Base-by-base conservation (phyloP, 2,797 vertebrate species). In the Sandelia bainsii region DNA sequence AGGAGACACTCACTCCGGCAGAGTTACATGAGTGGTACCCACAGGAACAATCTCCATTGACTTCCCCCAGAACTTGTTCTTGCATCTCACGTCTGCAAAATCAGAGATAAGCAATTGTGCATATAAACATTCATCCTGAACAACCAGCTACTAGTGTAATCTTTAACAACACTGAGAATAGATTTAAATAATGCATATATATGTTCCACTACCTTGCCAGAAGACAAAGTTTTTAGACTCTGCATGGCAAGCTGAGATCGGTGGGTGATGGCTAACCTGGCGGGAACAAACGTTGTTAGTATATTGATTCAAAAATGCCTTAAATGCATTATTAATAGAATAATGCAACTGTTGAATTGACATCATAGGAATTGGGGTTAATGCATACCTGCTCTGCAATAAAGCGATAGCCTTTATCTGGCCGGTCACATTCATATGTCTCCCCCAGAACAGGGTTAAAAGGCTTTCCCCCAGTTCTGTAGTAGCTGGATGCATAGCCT, bases 31-130 rank as follows among this genome's bases (percentile, higher is more conserved):
- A 13, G 96, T 96, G 63, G 94, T 97, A 69, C 98, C 98, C 73
- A 99, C 90, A 69, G 98, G 98, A 83, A 99, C 95, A 12, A 99
- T 99, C 94, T 99, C 98, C 97, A 99, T 98, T 32, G 98, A 99
- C 92, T 99, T 99, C 0, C 98, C 98, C 98, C 98, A 99, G 91
- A 99, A 99, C 89, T 99, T 99, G 89, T 99, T 99, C 93, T 98
- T 99, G 95, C 98, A 99, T 83, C 98, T 96, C 78, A 99, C 91
- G 73, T 99, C 98, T 99, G 84, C 87, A 94, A 40, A 69, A 61
- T 29, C 14, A 77, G 25, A 65, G 48, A 40, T 45, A 44, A 64
- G 1, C 1, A 62, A 39, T 37, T 20, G 14, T 19, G 22, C 32
- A 81, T 40, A 56, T 72, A 44, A 44, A 27, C 13, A 79, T 63